These are phyloP conservation scores for Danio jaintianensis DNA, from an alignment of 2,797 vertebrate genomes.

Conservation along the genomic window DNA sequence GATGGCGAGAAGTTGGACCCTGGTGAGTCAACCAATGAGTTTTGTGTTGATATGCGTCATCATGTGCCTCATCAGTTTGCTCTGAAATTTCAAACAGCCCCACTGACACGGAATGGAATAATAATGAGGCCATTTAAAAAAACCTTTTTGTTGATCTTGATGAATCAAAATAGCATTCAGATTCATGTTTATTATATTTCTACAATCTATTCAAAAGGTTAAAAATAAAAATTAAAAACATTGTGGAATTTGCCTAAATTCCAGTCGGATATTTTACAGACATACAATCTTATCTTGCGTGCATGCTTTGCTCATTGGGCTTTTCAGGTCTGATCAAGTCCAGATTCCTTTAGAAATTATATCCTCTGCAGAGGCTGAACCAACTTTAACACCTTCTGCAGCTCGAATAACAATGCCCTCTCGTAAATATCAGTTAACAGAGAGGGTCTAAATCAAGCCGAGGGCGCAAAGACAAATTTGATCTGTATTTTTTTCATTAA, in stretches of 20 bases:
- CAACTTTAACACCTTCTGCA: slow-evolving; percentile 11
- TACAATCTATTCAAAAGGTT: neutral
- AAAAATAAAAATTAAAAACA: neutral
- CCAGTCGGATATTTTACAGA: neutral
- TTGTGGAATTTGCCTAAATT: neutral
- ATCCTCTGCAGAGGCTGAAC: slow-evolving; percentile 19
- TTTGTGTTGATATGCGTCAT: slow-evolving; percentile 70
- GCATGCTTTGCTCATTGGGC: slow-evolving; percentile 7
- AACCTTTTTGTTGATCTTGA: neutral
- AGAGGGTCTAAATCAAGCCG: slow-evolving; percentile 8
- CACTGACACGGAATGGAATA: slow-evolving; percentile 1
- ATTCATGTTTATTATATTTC: neutral
- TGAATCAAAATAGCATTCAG: neutral
- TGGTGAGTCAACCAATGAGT: slow-evolving; percentile 77
- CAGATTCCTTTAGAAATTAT: slow-evolving; percentile 33
- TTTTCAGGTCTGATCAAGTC: slow-evolving; percentile 45
- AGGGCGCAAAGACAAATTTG: neutral
- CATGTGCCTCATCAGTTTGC: slow-evolving; percentile 35
- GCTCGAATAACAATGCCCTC: slow-evolving; percentile 21
- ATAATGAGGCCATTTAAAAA: slow-evolving; percentile 30
- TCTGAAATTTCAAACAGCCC: slow-evolving; percentile 37
- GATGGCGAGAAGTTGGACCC: slow-evolving; percentile 78
- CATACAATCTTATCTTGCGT: neutral
- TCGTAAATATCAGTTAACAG: slow-evolving; percentile 28
- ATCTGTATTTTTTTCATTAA: slow-evolving; percentile 21